Evolutionary conservation across 2,113 vertebrate genomes (phyloP).

Genomic region (Trogon surrucura): DNA sequence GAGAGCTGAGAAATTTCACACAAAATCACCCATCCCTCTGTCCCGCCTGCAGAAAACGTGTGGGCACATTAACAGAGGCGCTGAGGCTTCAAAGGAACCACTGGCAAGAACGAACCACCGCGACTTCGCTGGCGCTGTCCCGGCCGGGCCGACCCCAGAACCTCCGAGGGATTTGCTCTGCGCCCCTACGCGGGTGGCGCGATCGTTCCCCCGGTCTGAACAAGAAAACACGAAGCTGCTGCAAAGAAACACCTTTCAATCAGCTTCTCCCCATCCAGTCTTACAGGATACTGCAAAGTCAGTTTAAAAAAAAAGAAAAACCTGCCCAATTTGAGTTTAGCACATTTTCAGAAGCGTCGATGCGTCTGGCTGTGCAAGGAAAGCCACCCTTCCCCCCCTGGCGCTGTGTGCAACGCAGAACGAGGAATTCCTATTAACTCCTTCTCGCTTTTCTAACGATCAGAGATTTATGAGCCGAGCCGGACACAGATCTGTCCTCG

Average conservation of each 20-base stretch:
- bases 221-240: neutral
- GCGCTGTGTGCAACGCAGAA: rapidly evolving
- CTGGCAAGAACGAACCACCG: neutral
- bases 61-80: neutral
- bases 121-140: neutral
- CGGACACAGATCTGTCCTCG: rapidly evolving
- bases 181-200: rapidly evolving
- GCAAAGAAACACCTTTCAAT: neutral
- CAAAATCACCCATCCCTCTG: neutral
- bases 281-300: neutral
- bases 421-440: neutral
- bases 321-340: no score
- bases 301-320: neutral
- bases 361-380: neutral
- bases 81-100: neutral
- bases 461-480: rapidly evolving
- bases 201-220: neutral
- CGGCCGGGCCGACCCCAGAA: neutral
- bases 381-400: neutral
- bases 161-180: neutral
- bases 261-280: neutral
- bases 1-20: neutral
- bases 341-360: neutral
- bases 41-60: neutral
- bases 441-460: neutral